Percentiles rank a stretch among this genome's conserved stretches.
phyloP scores from a whole-genome alignment of 2,888 invertebrate species.

The Agrilus cyanescens region DNA sequence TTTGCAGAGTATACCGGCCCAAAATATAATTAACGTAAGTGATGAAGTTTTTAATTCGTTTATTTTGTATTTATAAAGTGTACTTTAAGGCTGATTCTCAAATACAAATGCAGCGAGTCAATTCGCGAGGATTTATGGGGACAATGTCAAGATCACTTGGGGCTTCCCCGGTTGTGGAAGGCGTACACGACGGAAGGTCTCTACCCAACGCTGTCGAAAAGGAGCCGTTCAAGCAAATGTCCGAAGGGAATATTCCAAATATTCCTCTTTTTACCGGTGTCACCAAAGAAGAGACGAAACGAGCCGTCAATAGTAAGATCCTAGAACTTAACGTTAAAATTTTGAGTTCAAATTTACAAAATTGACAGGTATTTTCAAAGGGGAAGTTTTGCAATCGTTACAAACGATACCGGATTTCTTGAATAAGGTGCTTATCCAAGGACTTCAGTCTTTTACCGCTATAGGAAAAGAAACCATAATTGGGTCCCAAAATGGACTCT shows the following conservation, averaged over 20 bases:
- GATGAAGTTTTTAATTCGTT: neutral
- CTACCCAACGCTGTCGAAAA: conserved; percentile 55
- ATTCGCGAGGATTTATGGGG: conserved; percentile 48
- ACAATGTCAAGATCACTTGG: conserved; percentile 50
- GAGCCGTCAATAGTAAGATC: conserved; percentile 43
- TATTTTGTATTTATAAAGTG: neutral
- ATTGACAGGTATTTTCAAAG: conserved; percentile 26
- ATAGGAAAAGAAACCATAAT: conserved; percentile 16
- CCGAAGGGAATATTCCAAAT: conserved; percentile 40
- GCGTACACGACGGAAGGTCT: conserved; percentile 50
- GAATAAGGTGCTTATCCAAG: conserved; percentile 31
- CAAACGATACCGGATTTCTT: conserved; percentile 33
- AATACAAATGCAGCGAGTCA: conserved; percentile 44
- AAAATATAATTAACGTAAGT: conserved; percentile 35
- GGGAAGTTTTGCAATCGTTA: conserved; percentile 32
- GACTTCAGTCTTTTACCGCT: conserved; percentile 31
- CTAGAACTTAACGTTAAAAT: neutral
- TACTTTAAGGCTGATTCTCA: conserved; percentile 45
- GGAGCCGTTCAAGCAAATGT: conserved; percentile 48
- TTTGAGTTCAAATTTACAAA: neutral
- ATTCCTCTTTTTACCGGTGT: conserved; percentile 64
- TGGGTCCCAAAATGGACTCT: conserved; percentile 7
- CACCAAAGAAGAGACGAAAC: conserved; percentile 58
- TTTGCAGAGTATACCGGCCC: conserved; percentile 40
- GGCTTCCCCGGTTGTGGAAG: conserved; percentile 58